Base-by-base conservation (phyloP, 2,888 invertebrate genomes). In the Isotomurus palustris region DNA sequence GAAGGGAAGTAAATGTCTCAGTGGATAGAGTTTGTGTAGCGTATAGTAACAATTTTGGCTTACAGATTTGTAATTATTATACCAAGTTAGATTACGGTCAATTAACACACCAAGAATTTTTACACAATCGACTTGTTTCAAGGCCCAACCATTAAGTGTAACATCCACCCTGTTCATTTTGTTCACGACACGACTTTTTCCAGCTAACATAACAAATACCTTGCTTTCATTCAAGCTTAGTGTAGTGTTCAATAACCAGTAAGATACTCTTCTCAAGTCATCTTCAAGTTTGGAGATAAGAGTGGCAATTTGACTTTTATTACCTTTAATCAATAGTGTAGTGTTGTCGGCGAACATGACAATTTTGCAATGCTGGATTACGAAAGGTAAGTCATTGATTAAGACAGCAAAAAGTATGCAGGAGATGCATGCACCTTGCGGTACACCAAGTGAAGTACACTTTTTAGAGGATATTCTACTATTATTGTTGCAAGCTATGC, bases 291-390 rank as follows among this genome's bases (percentile, higher is more conserved):
- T 21, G 10, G 21, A 3, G 10, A 53, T n/a, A 2, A 21, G 2
- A 14, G 24, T 2, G 19, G 2, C 3, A 4, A 44, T 32, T 6
- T 53, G n/a, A 2, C 22, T 8, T n/a, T 3, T 3, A 8, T 28
- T 21, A 6, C 45, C 24, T 14, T 19, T 53, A 3, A 55, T 36
- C 2, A 48, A 19, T 24, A 55, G 17, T 3, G 28, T 25, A 21
- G 29, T 53, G 38, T 53, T 47, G 47, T 53, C 53, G 2, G 47
- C 47, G 21, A 45, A 53, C 53, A 53, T 53, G 8, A 45, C 24
- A 17, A 12, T 32, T 3, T 6, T n/a, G 17, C 25, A 19, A 22
- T 36, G 5, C n/a, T 45, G 14, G 4, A 47, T 17, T 6, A 4
- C 1, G 19, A 4, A 2, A 6, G 53, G 47, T n/a, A 53, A 28